Evolutionary conservation across 2,797 vertebrate species (phyloP), one percentile per base, ranked within the genome.

Genomic region (Onychomys leucogaster): DNA sequence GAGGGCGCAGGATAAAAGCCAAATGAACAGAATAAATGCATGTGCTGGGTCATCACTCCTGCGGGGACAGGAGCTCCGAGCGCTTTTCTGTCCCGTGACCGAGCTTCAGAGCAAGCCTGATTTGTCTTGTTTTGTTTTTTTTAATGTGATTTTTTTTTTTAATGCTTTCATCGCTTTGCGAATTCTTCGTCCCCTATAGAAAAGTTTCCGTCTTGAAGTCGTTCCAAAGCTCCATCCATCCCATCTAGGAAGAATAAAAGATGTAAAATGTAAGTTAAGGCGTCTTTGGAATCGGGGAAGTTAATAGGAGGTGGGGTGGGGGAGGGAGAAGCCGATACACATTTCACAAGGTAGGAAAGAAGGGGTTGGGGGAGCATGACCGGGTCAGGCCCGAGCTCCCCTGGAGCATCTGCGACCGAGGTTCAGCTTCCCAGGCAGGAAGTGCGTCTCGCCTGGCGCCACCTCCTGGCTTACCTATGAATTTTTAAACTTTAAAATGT

Each of bases 391-490:
- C 92, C 32, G 69, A 89, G 81, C 19, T 89, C 67, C 41, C 2
- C 12, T 3, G 29, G 73, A 73, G 94, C 17, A 1, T 3, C 43
- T 2, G 7, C 7, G 37, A 19, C 59, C 41, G 73, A 32, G 11
- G 69, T 43, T 57, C 84, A 9, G 27, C 57, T 10, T 71, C 57
- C 89, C 34, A 2, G 37, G 61, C 69, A 55, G 73, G 32, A 43
- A 37, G n/a, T 23, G 52, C 32, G 69, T 37, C 67, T 80, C 57
- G 49, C 59, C 63, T 7, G 55, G 95, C 94, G 95, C 98, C 97
- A 96, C 92, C 97, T 97, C 46, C 95, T 87, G 97, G 97, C 46
- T 83, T 4, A 23, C 73, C 78, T 52, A 0, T 69, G 84, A 94
- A 81, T 78, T 96, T 41, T 46, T 41, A 71, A 32, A 71, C 43